Percentiles rank a stretch among this genome's conserved stretches.
These are phyloP conservation scores for Microcebus lehilahytsara DNA, from an alignment of 2,113 vertebrate genomes.

Conservation along the genomic window DNA sequence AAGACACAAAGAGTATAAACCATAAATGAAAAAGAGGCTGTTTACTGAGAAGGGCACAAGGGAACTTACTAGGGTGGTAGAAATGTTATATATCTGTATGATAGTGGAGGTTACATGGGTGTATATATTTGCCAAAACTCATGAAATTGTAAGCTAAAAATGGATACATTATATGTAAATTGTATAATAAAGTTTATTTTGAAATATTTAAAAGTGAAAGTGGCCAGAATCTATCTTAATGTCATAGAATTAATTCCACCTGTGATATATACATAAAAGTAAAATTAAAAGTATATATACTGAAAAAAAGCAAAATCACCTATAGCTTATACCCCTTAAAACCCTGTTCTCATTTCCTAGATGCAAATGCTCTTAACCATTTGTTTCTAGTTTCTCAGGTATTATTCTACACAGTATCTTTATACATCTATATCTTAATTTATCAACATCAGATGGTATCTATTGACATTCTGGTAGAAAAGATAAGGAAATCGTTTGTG, in stretches of 20 bases:
- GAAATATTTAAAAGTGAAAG: slow-evolving; percentile 5
- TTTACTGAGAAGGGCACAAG: background rate
- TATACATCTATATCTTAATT: background rate
- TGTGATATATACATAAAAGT: background rate
- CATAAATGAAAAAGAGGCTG: background rate
- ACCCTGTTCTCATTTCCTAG: background rate
- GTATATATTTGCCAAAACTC: background rate
- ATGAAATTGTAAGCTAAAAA: background rate
- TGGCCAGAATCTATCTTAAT: background rate
- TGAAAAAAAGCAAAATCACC: background rate
- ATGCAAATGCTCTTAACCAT: background rate
- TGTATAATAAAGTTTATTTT: background rate
- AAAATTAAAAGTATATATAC: background rate
- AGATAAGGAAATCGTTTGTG: background rate
- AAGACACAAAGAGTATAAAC: background rate
- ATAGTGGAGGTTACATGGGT: background rate
- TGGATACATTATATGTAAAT: background rate
- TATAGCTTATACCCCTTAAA: background rate
- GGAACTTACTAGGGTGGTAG: background rate
- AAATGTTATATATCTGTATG: background rate
- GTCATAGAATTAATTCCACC: background rate
- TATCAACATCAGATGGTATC: background rate
- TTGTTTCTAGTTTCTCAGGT: background rate
- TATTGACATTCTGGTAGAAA: background rate
- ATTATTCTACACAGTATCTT: background rate